These are phyloP conservation scores for Caenorhabditis uteleia DNA, from an alignment of 2,888 invertebrate species.

Conservation along the genomic window DNA sequence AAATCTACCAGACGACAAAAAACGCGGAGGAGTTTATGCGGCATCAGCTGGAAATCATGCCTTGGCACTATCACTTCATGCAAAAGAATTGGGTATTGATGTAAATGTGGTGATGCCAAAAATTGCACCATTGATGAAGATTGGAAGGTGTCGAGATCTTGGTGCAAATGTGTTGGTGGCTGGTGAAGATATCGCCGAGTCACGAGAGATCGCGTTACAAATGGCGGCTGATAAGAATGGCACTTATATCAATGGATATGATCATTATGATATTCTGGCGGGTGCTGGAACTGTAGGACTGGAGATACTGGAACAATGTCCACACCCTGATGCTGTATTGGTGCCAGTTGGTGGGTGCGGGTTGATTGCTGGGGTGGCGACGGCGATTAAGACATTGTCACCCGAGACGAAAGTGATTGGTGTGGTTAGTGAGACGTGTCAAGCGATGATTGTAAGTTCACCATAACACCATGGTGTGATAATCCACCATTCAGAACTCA, in stretches of 20 bases:
- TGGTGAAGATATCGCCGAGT: conserved; percentile 74
- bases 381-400: conserved; percentile 84
- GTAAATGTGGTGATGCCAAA: conserved; percentile 83
- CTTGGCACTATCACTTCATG: conserved; percentile 82
- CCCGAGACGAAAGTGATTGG: conserved; percentile 86
- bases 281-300: conserved; percentile 91
- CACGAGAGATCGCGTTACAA: conserved; percentile 81
- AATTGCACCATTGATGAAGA: conserved; percentile 92
- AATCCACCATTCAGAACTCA: conserved; percentile 75
- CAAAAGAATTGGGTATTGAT: conserved; percentile 77
- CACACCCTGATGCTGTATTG: conserved; percentile 80
- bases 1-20: conserved; percentile 78
- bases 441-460: conserved; percentile 77
- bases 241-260: conserved; percentile 75
- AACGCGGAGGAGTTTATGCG: conserved; percentile 81
- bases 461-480: conserved; percentile 65
- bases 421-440: conserved; percentile 87
- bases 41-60: conserved; percentile 95
- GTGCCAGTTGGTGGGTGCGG: conserved; percentile 92
- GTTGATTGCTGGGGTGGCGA: conserved; percentile 85
- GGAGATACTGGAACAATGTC: conserved; percentile 85
- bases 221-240: conserved; percentile 77
- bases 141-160: conserved; percentile 83
- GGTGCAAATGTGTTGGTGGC: conserved; percentile 85
- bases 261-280: conserved; percentile 91